A percentile compares a stretch with the other conserved stretches of the same genome.
Evolutionary conservation across 2,888 invertebrate genomes (phyloP).

Genomic region (Watsonalla cultraria): DNA sequence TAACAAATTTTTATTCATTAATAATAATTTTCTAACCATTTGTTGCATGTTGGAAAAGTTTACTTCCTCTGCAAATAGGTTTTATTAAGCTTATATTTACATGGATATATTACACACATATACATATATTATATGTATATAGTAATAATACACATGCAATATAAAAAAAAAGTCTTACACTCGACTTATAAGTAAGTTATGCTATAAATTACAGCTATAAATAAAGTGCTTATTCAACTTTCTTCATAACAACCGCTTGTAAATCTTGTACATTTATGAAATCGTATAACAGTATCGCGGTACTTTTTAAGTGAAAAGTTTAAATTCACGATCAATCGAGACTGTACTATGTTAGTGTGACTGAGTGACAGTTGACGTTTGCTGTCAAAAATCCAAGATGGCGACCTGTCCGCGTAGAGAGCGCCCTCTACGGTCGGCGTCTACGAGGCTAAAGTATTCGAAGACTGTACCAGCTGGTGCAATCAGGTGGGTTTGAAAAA

Average conservation of each 20-base stretch:
- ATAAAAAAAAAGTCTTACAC: no score
- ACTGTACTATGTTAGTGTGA: slow-evolving; percentile 12
- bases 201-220: not conserved
- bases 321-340: slow-evolving; percentile 9
- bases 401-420: slow-evolving; percentile 64
- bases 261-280: not conserved
- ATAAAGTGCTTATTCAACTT: not conserved
- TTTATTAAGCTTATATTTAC: no score
- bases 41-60: no score
- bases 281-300: slow-evolving; percentile 4
- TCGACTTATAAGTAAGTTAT: no score
- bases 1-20: no score
- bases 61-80: no score
- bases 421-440: slow-evolving; percentile 53
- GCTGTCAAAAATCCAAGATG: slow-evolving; percentile 24
- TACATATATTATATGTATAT: no score
- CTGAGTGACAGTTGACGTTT: slow-evolving; percentile 9
- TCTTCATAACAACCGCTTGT: not conserved
- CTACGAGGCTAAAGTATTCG: slow-evolving; percentile 63
- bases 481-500: slow-evolving; percentile 45
- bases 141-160: no score
- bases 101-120: no score
- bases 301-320: slow-evolving; percentile 27
- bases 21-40: no score
- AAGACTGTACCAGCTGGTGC: slow-evolving; percentile 65